A percentile compares a stretch with the other conserved stretches of the same genome.
Conservation (phyloP, 2,113 vertebrate genomes). For the Dasyprocta punctata region DNA sequence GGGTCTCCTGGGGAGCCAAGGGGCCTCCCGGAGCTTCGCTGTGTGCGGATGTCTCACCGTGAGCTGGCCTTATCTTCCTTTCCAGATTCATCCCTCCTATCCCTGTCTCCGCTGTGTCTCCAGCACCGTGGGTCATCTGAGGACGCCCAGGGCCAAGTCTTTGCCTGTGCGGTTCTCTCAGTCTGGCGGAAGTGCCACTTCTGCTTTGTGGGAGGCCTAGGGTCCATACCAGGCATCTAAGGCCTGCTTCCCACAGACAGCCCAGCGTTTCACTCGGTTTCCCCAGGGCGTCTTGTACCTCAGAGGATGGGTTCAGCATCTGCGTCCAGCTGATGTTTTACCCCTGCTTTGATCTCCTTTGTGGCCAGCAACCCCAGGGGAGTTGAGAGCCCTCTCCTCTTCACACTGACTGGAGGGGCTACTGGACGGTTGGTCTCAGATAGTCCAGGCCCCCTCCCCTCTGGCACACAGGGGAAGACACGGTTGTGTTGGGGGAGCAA, state of each 20-base stretch:
- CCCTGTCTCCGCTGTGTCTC: not conserved
- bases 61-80: not conserved
- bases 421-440: not conserved
- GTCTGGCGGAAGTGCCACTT: not conserved
- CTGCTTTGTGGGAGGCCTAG: not conserved
- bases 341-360: not conserved
- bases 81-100: not conserved
- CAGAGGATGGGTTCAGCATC: too few species aligned
- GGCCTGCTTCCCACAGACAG: not conserved
- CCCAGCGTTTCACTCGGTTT: not conserved
- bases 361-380: not conserved
- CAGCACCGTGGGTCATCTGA: not conserved
- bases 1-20: not conserved
- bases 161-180: not conserved
- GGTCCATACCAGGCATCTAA: not conserved
- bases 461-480: not conserved
- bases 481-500: not conserved
- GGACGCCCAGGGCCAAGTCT: not conserved
- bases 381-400: not conserved
- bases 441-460: not conserved
- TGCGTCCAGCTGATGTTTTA: not conserved
- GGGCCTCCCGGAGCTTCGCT: not conserved
- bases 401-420: not conserved
- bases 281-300: not conserved
- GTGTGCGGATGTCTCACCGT: rapidly evolving